Percentiles rank a stretch among this genome's conserved stretches.
Conservation (phyloP, 2,797 vertebrate genomes). For the Cirrhinus mrigala region DNA sequence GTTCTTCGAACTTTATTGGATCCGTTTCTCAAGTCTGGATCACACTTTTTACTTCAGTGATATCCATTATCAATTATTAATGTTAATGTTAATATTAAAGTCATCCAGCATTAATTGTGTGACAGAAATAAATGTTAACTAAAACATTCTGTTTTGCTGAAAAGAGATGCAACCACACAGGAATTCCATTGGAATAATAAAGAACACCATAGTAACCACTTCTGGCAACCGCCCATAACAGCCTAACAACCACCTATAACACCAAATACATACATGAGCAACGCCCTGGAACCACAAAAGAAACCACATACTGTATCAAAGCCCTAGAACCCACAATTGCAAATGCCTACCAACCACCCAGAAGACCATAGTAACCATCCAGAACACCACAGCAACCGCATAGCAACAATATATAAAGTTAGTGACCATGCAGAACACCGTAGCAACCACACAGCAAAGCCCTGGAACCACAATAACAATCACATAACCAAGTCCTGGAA, state of each 20-base stretch:
- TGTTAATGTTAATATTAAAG: too few species aligned
- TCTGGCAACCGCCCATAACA: background rate
- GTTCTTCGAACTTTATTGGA: background rate
- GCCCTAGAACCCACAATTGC: background rate
- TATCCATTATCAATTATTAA: background rate
- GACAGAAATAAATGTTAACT: background rate
- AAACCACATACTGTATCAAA: background rate
- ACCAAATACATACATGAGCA: background rate
- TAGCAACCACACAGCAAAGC: background rate
- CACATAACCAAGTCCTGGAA: background rate
- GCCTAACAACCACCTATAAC: background rate
- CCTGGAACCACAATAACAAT: background rate
- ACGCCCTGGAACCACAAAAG: background rate
- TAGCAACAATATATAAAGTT: too few species aligned
- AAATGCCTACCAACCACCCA: background rate
- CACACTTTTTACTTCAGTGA: background rate
- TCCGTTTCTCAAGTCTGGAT: background rate
- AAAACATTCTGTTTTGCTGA: background rate
- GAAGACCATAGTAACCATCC: too few species aligned
- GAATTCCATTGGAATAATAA: too few species aligned
- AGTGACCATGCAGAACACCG: background rate
- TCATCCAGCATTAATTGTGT: background rate
- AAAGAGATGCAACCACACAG: background rate
- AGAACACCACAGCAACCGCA: background rate
- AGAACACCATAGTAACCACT: background rate